phyloP scores from a whole-genome alignment of 2,888 invertebrate species.

The Petrophora chlorosata region DNA sequence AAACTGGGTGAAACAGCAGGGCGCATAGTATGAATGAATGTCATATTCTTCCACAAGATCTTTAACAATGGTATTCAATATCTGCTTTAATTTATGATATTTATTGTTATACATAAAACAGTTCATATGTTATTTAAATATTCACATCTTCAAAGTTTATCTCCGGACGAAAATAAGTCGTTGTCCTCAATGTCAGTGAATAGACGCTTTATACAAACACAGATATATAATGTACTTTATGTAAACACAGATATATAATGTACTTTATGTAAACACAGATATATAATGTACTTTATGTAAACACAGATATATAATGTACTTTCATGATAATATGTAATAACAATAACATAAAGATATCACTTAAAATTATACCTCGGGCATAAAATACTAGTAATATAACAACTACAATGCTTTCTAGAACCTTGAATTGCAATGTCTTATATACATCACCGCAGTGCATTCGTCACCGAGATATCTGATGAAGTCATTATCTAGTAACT shows the following conservation, averaged over 20 bases:
- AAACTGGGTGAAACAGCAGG: too few species aligned
- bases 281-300: slow-evolving; percentile 2
- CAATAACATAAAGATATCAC: neutral
- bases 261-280: slow-evolving; percentile 6
- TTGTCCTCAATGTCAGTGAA: slow-evolving; percentile 12
- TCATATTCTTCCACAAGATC: too few species aligned
- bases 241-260: slow-evolving; percentile 12
- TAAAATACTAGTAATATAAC: neutral
- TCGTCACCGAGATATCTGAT: too few species aligned
- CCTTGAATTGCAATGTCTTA: too few species aligned
- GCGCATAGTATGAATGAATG: too few species aligned
- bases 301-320: slow-evolving; percentile 10
- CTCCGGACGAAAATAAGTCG: slow-evolving; percentile 9
- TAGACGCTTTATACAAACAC: neutral
- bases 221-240: slow-evolving; percentile 8
- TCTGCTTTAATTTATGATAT: too few species aligned
- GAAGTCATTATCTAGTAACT: too few species aligned
- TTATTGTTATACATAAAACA: neutral
- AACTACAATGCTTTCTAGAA: neutral
- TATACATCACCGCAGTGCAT: too few species aligned
- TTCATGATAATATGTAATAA: neutral
- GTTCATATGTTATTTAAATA: neutral
- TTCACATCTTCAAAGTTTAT: neutral
- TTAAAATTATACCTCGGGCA: neutral
- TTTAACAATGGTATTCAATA: too few species aligned